phyloP scores from a whole-genome alignment of 2,888 invertebrate species.

The Apotomis betuletana region DNA sequence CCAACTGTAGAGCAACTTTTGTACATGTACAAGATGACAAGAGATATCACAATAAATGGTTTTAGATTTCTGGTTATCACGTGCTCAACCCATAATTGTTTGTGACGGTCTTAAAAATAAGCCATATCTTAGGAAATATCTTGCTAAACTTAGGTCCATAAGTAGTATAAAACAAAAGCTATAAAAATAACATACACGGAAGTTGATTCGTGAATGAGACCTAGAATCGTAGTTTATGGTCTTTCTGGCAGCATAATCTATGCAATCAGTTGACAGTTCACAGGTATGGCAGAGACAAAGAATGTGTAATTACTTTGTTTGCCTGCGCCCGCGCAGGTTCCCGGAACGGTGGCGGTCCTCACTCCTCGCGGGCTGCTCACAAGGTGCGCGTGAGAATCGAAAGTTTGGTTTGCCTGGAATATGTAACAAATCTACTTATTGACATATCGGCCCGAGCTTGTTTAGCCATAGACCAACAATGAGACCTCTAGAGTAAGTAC shows the following conservation, averaged over 20 bases:
- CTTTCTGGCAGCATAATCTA: constrained; percentile 42
- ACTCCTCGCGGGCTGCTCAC: neutral
- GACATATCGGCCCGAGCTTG: constrained; percentile 3
- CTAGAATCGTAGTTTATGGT: neutral
- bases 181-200: too few relatives aligned
- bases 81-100: too few relatives aligned
- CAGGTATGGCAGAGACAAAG: constrained; percentile 65
- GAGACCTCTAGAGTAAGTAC: neutral
- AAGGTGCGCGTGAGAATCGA: constrained; percentile 27
- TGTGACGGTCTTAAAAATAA: too few relatives aligned
- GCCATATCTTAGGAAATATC: too few relatives aligned
- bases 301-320: constrained; percentile 41
- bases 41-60: too few relatives aligned
- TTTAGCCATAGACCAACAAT: neutral
- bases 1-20: too few relatives aligned
- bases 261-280: constrained; percentile 61
- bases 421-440: constrained; percentile 32
- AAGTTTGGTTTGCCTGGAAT: constrained; percentile 24
- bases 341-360: constrained; percentile 35
- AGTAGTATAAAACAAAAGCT: too few relatives aligned
- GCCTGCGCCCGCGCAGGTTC: constrained; percentile 34
- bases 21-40: too few relatives aligned
- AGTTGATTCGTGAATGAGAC: neutral
- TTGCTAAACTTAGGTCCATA: too few relatives aligned
- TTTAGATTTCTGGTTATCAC: too few relatives aligned